Percentiles rank a stretch among this genome's conserved stretches.
Evolutionary conservation across 2,888 invertebrate species (phyloP).

Genomic region (Coelogynopora nodosa): DNA sequence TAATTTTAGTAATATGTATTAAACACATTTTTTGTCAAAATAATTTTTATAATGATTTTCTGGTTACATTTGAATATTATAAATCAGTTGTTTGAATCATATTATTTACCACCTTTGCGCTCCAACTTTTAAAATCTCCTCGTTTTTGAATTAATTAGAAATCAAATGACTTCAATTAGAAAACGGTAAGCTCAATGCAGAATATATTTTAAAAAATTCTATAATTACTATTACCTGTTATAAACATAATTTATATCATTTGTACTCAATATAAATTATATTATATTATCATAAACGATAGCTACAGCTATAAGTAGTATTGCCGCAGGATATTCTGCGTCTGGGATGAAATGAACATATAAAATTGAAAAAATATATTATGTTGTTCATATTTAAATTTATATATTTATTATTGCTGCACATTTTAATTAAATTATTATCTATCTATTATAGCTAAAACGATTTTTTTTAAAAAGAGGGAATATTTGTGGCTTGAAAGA

Average conservation of each 20-base stretch:
- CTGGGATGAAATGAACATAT: not conserved
- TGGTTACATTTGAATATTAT: not conserved
- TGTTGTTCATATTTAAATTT: not conserved
- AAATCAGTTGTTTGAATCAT: not conserved
- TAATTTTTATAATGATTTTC: not conserved
- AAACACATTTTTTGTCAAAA: not conserved
- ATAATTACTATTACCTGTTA: not conserved
- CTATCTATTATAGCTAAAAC: too few species aligned
- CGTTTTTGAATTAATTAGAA: not conserved
- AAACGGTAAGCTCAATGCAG: not conserved
- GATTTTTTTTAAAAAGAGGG: too few species aligned
- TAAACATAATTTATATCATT: not conserved
- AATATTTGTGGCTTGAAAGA: too few species aligned
- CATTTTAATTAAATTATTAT: not conserved
- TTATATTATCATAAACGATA: not conserved
- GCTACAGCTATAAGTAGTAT: too few species aligned
- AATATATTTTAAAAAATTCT: not conserved
- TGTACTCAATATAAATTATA: not conserved
- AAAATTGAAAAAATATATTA: not conserved
- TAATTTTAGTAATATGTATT: not conserved
- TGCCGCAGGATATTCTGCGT: not conserved
- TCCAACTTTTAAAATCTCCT: not conserved
- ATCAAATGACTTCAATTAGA: not conserved
- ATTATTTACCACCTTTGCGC: not conserved
- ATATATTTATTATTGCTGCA: not conserved